phyloP scores from a whole-genome alignment of 2,797 vertebrate genomes.

The Gymnoscopelus braueri region DNA sequence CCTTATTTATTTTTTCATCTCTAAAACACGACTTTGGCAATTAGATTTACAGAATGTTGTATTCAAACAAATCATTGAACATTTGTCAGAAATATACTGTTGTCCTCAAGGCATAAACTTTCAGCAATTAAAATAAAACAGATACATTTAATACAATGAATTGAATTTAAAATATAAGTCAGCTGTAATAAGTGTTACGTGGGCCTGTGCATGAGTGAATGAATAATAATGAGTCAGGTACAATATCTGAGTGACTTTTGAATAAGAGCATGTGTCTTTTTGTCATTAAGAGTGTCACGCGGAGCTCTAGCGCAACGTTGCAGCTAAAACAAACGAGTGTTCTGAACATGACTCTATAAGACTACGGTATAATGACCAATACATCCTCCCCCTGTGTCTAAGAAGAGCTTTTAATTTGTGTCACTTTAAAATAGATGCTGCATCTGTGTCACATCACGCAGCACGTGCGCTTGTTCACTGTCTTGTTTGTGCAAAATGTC shows the following conservation, averaged over 20 bases:
- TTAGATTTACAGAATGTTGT: too few species aligned
- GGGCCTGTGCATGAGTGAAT: slow-evolving; percentile 52
- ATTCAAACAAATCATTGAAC: too few species aligned
- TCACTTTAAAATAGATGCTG: slow-evolving; percentile 11
- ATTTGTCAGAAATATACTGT: too few species aligned
- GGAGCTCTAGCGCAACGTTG: background rate
- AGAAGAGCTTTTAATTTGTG: background rate
- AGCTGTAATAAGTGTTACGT: slow-evolving; percentile 23
- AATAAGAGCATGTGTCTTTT: background rate
- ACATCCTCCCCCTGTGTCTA: background rate
- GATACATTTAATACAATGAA: too few species aligned
- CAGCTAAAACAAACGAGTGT: slow-evolving; percentile 25
- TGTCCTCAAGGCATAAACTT: too few species aligned
- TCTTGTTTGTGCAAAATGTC: too few species aligned
- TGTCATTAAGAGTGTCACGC: background rate
- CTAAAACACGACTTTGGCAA: too few species aligned
- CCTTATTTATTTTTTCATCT: too few species aligned
- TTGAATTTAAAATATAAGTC: too few species aligned
- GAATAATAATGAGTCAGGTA: slow-evolving; percentile 39
- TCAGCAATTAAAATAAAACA: too few species aligned
- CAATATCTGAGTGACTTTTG: background rate
- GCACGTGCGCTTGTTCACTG: too few species aligned
- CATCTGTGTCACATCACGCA: background rate
- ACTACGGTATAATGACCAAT: slow-evolving; percentile 17
- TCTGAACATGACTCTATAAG: slow-evolving; percentile 12